Conservation (phyloP, 2,797 vertebrate genomes). For the Pangasius macronema region DNA sequence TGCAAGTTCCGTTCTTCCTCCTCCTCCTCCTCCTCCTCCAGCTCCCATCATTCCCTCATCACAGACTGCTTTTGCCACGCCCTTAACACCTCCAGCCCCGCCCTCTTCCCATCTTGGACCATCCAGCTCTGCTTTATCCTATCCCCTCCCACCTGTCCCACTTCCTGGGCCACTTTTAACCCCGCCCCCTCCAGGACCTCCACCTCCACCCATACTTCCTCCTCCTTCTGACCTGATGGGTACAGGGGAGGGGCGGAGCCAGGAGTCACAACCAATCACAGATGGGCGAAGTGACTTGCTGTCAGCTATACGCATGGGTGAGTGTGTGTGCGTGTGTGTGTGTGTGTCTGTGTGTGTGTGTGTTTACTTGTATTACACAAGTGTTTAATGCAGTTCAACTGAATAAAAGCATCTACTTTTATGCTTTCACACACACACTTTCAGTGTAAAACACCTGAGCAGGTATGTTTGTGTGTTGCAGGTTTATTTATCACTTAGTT, state of each 20-base stretch:
- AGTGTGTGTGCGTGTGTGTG: conserved; percentile 50
- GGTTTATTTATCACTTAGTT: neutral
- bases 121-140: conserved; percentile 60
- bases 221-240: conserved; percentile 60
- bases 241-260: conserved; percentile 64
- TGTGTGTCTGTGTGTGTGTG: neutral
- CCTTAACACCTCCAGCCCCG: conserved; percentile 61
- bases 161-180: conserved; percentile 65
- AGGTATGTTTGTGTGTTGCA: neutral
- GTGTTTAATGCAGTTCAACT: no score
- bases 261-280: conserved; percentile 72
- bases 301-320: conserved; percentile 87
- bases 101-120: conserved; percentile 62
- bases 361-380: no score
- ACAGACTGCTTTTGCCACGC: conserved; percentile 82
- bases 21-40: conserved; percentile 66
- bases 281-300: conserved; percentile 85
- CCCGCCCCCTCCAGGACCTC: conserved; percentile 66
- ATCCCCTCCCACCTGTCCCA: conserved; percentile 67
- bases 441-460: no score
- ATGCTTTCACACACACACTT: neutral
- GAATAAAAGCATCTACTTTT: no score
- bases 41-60: conserved; percentile 80
- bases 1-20: conserved; percentile 65
- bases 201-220: conserved; percentile 59